phyloP scores from a whole-genome alignment of 2,888 invertebrate species.

The Lithophane semibrunnea region DNA sequence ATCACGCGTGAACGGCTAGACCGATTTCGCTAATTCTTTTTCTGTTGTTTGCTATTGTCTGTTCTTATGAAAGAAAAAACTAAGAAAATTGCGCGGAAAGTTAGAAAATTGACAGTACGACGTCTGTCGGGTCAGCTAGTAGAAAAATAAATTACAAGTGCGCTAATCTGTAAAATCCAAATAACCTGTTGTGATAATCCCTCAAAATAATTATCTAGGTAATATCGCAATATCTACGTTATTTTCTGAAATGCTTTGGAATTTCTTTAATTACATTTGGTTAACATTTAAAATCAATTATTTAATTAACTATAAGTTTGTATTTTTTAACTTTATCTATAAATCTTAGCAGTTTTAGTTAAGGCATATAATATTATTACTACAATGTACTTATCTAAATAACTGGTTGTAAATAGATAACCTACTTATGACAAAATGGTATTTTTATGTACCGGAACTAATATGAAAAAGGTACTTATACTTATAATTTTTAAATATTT shows the following conservation, averaged over 20 bases:
- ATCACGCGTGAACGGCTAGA: too few species aligned
- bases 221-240: neutral
- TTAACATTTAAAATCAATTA: constrained; percentile 24
- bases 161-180: neutral
- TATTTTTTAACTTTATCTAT: neutral
- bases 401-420: constrained; percentile 27
- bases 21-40: too few species aligned
- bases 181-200: too few species aligned
- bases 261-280: neutral
- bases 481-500: neutral
- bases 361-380: neutral
- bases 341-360: neutral
- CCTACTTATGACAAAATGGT: constrained; percentile 18
- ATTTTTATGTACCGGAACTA: constrained; percentile 49
- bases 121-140: too few species aligned
- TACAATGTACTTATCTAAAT: constrained; percentile 1
- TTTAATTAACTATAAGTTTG: neutral
- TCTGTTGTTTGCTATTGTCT: too few species aligned
- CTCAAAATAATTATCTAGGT: neutral
- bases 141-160: too few species aligned
- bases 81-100: too few species aligned
- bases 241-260: neutral
- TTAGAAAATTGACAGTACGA: too few species aligned
- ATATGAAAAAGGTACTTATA: neutral
- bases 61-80: too few species aligned